phyloP scores from a whole-genome alignment of 2,113 vertebrate species.

The Phocoena phocoena region DNA sequence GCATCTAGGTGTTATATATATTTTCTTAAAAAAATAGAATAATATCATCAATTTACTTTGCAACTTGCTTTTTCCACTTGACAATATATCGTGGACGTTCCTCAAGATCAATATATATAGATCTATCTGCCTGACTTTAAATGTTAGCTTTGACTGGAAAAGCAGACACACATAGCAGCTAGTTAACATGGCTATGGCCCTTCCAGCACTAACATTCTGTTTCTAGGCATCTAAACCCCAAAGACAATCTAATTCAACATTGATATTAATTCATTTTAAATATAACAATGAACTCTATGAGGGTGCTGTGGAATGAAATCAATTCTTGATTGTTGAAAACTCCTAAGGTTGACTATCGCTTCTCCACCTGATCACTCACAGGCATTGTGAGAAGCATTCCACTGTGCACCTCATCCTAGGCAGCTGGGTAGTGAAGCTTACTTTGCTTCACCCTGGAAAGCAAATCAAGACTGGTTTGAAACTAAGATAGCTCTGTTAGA shows the following conservation, averaged over 20 bases:
- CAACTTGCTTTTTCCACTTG: slow-evolving; percentile 49
- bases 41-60: slow-evolving; percentile 54
- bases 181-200: slow-evolving; percentile 19
- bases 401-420: neutral
- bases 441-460: neutral
- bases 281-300: slow-evolving; percentile 12
- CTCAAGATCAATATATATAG: slow-evolving; percentile 56
- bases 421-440: neutral
- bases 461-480: slow-evolving; percentile 25
- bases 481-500: neutral
- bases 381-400: neutral
- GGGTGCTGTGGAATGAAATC: slow-evolving; percentile 40
- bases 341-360: neutral
- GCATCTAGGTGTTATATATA: slow-evolving; percentile 6
- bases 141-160: slow-evolving; percentile 53
- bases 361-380: neutral
- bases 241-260: slow-evolving; percentile 37
- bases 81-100: slow-evolving; percentile 37
- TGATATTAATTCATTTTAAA: slow-evolving; percentile 52
- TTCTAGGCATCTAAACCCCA: slow-evolving; percentile 31
- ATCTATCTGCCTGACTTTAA: slow-evolving; percentile 52
- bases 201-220: slow-evolving; percentile 3
- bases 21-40: slow-evolving; percentile 47
- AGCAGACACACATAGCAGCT: neutral
- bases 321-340: neutral